Evolutionary conservation across 2,113 vertebrate genomes (phyloP).

Genomic region (Planiliza haematocheilus): DNA sequence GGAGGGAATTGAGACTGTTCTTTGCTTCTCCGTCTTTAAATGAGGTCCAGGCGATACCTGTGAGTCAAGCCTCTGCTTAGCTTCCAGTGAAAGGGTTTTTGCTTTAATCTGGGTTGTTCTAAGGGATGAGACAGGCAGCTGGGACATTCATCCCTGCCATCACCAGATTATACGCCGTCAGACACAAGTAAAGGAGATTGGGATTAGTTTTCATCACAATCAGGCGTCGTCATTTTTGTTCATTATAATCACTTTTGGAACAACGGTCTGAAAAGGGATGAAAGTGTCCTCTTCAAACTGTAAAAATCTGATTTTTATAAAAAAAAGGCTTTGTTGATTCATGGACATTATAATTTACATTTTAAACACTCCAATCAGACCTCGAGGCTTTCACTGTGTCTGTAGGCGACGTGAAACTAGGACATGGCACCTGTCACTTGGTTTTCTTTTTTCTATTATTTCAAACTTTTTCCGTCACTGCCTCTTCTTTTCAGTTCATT

Average conservation of each 20-base stretch:
- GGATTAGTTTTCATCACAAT: slow-evolving; percentile 58
- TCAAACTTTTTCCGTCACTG: neutral
- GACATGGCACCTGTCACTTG: neutral
- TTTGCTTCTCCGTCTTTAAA: slow-evolving; percentile 1
- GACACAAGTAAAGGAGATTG: slow-evolving; percentile 42
- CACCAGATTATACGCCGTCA: slow-evolving; percentile 47
- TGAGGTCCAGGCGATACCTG: slow-evolving; percentile 3
- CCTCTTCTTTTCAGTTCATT: neutral
- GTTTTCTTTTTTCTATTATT: too few species aligned
- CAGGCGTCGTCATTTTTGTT: slow-evolving; percentile 14
- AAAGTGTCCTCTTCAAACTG: neutral
- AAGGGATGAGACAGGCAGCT: slow-evolving; percentile 23
- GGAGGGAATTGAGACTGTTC: too few species aligned
- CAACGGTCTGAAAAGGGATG: slow-evolving; percentile 6
- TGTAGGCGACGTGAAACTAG: neutral
- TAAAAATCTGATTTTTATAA: too few species aligned
- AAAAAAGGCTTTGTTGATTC: slow-evolving; percentile 3
- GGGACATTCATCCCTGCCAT: slow-evolving; percentile 50
- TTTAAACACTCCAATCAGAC: neutral
- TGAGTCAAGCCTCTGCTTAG: neutral
- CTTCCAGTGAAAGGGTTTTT: slow-evolving; percentile 11
- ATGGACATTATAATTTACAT: neutral
- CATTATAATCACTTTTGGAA: slow-evolving; percentile 32
- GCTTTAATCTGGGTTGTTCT: slow-evolving; percentile 39
- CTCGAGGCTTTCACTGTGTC: neutral